Base-by-base conservation (phyloP, 2,888 invertebrate species). In the Phania funesta region DNA sequence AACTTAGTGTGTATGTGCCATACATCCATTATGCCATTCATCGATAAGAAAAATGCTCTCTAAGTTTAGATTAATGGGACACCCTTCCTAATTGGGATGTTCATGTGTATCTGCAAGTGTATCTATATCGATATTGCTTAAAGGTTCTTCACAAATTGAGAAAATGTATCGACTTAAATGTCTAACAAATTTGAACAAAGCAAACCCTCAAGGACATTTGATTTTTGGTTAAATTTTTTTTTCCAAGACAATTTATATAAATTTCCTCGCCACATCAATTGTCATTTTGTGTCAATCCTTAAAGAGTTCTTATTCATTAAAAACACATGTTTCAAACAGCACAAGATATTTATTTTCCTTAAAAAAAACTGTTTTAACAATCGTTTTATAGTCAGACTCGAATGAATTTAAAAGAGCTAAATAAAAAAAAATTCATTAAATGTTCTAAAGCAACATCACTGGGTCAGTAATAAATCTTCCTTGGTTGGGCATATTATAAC, bases 391-490 rank as follows among this genome's bases (percentile, higher is more conserved):
- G 41, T 16, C 8, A 16, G 2, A 44, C 16, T 16, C 16, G 16
- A 44, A 18, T 16, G 3, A 3, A 16, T 3, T 16, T 44, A 44
- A 16, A 6, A 44, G 18, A 18, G 4, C n/a, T 1, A 41, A 44
- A 52, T 24, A 35, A 9, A 24, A 29, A 68, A 29, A 22, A 60
- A 26, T 16, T 9, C 50, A 41, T 65, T 48, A 46, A 50, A 29
- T 44, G 46, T 22, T 62, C 20, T 22, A 29, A 26, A 65, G 44
- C 60, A 67, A 56, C 68, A 68, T 41, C 60, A 48, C 67, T 62
- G 73, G 54, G 58, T 73, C 54, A 73, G 76, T 50, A 76, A 81
- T 81, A 81, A 77, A 81, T 81, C 77, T 81, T 77, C 4, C 7
- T 24, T 77, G 62, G 41, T 18, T 52, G 11, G 38, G 29, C 32